Evolutionary conservation across 2,797 vertebrate species (phyloP), one percentile per base, ranked within the genome.

Genomic region (Ispidina picta): DNA sequence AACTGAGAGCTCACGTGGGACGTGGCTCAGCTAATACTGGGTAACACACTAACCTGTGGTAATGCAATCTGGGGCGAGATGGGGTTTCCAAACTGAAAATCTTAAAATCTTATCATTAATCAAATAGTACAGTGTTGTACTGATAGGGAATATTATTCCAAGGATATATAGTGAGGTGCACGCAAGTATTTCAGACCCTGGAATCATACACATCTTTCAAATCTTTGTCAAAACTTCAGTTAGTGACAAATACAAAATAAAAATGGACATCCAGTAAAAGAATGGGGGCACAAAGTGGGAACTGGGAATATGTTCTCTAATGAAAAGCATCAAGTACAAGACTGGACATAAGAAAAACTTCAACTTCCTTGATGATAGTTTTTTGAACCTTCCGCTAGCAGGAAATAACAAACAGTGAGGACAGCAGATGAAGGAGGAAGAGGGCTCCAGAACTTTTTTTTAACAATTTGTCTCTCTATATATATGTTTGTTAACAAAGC

Each of bases 181-280:
- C 13, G 8, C 4, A 31, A 48, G 12, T 59, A 55, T 56, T 83
- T 73, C 39, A 86, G 44, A 75, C 21, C 29, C 39, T 51, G 31
- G 35, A 91, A 86, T 21, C 3, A 2, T 23, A 62, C 29, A 37
- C 0, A 1, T 4, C 2, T 10, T 8, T 6, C 9, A 43, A 13
- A 81, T 35, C 10, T 62, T 52, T 74, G 26, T 18, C 43, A 72
- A 31, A 63, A 55, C 65, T 85, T 80, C 66, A 65, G 10, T 49
- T 28, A 43, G 12, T 13, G 37, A 81, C 6, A 37, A 7, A 68
- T 6, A 43, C 3, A 81, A 72, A 88, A 89, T 51, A n/a, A 49
- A 86, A 83, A 55, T 1, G 84, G 37, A 46, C 1, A 8, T 37
- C n/a, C 43, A 52, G 17, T 2, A 85, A 26, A 29, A 74, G 55